Evolutionary conservation across 2,797 vertebrate genomes (phyloP).

Genomic region (Poecilia gillii): DNA sequence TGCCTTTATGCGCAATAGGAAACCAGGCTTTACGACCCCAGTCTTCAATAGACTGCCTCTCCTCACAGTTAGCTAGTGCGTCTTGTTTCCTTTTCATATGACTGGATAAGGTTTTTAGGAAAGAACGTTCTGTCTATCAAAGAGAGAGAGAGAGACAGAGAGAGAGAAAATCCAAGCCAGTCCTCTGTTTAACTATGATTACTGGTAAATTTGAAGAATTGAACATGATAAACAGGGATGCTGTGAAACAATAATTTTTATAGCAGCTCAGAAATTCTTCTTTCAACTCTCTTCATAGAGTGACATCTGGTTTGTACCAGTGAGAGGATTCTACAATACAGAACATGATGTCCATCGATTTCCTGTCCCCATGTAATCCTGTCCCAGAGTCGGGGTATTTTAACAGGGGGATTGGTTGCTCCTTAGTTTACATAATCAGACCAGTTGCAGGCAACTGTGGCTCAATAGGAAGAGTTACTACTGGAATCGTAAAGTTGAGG

Average conservation of each 20-base stretch:
- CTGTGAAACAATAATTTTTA: not conserved
- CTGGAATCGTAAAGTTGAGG: not conserved
- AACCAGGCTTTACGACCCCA: not conserved
- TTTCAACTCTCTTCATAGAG: not conserved
- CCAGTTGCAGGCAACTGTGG: not conserved
- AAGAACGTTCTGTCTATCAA: not conserved
- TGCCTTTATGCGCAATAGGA: not conserved
- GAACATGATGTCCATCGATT: not conserved
- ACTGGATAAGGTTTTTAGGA: not conserved
- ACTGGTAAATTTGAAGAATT: not conserved
- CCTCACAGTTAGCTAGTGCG: not conserved
- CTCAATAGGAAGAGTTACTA: not conserved
- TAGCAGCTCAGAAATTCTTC: not conserved
- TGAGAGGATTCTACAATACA: not conserved
- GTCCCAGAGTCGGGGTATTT: not conserved
- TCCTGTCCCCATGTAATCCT: not conserved
- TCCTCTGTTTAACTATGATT: not conserved
- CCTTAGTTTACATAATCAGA: not conserved
- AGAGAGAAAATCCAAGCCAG: not conserved
- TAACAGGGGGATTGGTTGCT: not conserved
- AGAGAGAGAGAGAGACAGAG: not conserved
- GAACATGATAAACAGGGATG: not conserved
- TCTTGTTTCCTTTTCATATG: not conserved
- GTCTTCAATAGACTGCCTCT: not conserved
- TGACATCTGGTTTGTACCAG: not conserved